Evolutionary conservation across 2,888 invertebrate species (phyloP).

Genomic region (Lepidochitona cinerea): DNA sequence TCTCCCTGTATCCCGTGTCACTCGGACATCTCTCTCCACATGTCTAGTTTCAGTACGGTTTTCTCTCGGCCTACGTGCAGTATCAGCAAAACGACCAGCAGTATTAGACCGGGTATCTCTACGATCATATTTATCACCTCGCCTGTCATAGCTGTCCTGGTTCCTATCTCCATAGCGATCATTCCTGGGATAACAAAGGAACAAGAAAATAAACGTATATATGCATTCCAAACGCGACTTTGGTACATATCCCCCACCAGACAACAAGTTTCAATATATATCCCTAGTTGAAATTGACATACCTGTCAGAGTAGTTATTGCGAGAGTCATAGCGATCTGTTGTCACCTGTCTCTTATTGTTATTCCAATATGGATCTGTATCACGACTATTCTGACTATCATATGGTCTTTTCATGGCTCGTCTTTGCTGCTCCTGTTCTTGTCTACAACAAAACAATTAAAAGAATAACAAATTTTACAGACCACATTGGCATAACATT

Average conservation of each 20-base stretch:
- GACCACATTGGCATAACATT: too few species aligned
- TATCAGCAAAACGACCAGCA: not conserved
- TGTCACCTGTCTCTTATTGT: constrained; percentile 25
- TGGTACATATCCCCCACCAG: too few species aligned
- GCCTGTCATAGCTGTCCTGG: constrained; percentile 23
- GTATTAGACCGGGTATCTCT: constrained; percentile 16
- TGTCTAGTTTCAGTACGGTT: constrained; percentile 9
- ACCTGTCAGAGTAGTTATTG: not conserved
- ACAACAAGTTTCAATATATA: not conserved
- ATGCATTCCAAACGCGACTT: too few species aligned
- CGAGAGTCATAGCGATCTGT: not conserved
- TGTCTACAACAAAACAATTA: not conserved
- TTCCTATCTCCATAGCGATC: not conserved
- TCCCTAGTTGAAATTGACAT: not conserved
- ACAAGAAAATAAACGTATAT: too few species aligned
- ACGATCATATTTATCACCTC: constrained; percentile 46
- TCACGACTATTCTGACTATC: constrained; percentile 34
- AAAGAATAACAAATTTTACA: not conserved
- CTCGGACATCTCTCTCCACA: not conserved
- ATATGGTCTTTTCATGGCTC: constrained; percentile 51
- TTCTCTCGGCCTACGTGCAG: constrained; percentile 15
- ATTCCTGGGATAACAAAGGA: not conserved
- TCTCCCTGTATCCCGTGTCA: not conserved
- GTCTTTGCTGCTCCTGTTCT: constrained; percentile 20
- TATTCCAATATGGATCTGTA: constrained; percentile 41